Base-by-base conservation (phyloP, 1,140 invertebrate species). In the Gonatopus flavifemur region DNA sequence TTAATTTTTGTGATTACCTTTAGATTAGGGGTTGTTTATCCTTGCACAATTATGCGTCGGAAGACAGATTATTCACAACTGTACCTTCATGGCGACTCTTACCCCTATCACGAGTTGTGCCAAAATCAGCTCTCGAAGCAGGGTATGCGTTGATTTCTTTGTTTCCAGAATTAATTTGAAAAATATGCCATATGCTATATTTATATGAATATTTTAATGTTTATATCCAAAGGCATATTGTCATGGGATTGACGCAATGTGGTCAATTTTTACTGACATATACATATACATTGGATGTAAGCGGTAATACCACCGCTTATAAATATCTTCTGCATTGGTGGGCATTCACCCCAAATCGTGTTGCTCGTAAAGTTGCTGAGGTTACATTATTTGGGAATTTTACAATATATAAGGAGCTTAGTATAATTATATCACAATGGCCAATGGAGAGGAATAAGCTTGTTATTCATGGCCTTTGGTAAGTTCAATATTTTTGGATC, bases 181-280 rank as follows among this genome's bases (percentile, higher is more conserved):
- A 38, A 47, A 21, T 18, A 32, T 8, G 21, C 12, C 30, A 30
- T 33, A 36, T 49, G 2, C n/a, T 16, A 31, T 36, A 24, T 35
- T 30, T n/a, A 10, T 21, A 12, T 24, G 10, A 36, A 13, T 33
- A 40, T 51, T 45, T 0, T 48, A 28, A 51, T 39, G 20, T 48
- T 58, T 68, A 72, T 70, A 77, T 64, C 54, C 21, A 13, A 57
- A 86, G 84, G 51, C 91, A 96, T 78, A 86, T 96, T 30, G 91
- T 94, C 69, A 90, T 97, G 85, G 94, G 94, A 7, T 88, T 96
- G 59, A 93, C 91, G 19, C 88, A 92, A 63, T 95, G 93, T 79
- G 93, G 93, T 7, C 89, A 93, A 72, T 96, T 91, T 82, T 82
- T 96, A 46, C 74, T 97, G 42, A 94, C 92, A 43, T 96, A 95